Percentiles rank a stretch among this genome's conserved stretches.
Conservation (phyloP, 2,888 invertebrate species). For the Lasioglossum zephyrum region DNA sequence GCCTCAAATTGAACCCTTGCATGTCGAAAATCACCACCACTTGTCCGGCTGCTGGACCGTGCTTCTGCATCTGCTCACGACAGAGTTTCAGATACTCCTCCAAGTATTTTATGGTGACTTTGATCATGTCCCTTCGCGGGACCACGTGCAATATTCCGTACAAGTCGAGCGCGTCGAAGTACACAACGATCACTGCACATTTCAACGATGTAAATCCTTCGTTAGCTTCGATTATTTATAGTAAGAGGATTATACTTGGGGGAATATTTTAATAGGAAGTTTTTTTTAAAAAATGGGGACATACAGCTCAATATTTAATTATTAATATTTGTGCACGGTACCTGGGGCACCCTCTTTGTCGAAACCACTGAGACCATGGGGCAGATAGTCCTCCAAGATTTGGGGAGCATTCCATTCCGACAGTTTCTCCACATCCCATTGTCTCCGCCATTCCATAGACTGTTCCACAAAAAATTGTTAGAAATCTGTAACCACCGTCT, state of each 20-base stretch:
- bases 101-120: constrained; percentile 88
- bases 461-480: constrained; percentile 76
- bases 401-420: constrained; percentile 90
- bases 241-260: background rate
- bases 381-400: constrained; percentile 89
- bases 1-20: constrained; percentile 91
- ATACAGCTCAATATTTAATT: background rate
- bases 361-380: constrained; percentile 91
- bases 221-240: background rate
- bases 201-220: background rate
- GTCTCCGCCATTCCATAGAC: constrained; percentile 90
- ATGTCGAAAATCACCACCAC: constrained; percentile 91
- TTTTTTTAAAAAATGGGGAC: background rate
- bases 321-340: constrained; percentile 74
- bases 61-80: constrained; percentile 86
- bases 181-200: constrained; percentile 89
- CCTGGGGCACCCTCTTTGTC: constrained; percentile 94
- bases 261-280: background rate
- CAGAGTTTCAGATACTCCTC: constrained; percentile 88
- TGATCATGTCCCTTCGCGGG: constrained; percentile 90
- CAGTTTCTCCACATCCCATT: constrained; percentile 91
- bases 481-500: background rate
- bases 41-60: constrained; percentile 88
- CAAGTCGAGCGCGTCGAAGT: constrained; percentile 92
- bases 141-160: constrained; percentile 92